A percentile compares a stretch with the other conserved stretches of the same genome.
Conservation (phyloP, 2,888 invertebrate genomes). For the Neocrepidodera transversa region DNA sequence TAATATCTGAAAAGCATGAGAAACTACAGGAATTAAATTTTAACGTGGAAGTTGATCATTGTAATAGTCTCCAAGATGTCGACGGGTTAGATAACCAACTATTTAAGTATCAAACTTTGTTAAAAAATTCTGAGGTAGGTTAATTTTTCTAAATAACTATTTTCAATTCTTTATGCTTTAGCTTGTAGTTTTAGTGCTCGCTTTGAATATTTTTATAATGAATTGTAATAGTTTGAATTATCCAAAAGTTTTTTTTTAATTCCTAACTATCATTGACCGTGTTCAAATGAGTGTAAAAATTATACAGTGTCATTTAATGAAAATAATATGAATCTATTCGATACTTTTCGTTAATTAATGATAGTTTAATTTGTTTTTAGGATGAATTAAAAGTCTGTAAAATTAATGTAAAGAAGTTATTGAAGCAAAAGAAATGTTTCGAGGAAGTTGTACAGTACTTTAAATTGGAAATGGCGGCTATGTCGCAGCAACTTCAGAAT, state of each 20-base stretch:
- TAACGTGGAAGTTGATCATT: slow-evolving; percentile 55
- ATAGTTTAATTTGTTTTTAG: slow-evolving; percentile 35
- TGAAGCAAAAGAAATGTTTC: slow-evolving; percentile 49
- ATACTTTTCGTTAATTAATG: too few species aligned
- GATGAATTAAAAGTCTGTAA: slow-evolving; percentile 37
- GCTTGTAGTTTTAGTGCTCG: slow-evolving; percentile 15
- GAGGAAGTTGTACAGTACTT: slow-evolving; percentile 52
- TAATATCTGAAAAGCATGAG: slow-evolving; percentile 32
- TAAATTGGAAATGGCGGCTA: slow-evolving; percentile 51
- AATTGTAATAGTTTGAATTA: neutral
- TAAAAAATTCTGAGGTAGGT: slow-evolving; percentile 52
- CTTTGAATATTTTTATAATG: neutral
- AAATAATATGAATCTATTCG: too few species aligned
- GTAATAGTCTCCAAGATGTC: slow-evolving; percentile 54
- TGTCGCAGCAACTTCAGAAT: slow-evolving; percentile 51
- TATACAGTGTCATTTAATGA: too few species aligned
- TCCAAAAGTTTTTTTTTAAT: neutral
- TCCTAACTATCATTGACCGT: neutral
- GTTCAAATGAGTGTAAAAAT: too few species aligned
- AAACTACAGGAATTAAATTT: slow-evolving; percentile 54
- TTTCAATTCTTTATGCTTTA: slow-evolving; percentile 1
- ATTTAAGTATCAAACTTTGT: slow-evolving; percentile 53
- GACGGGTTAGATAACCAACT: slow-evolving; percentile 53
- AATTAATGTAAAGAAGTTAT: slow-evolving; percentile 43
- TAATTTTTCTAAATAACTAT: too few species aligned